A percentile compares a stretch with the other conserved stretches of the same genome.
phyloP scores from a whole-genome alignment of 2,797 vertebrate genomes.

The Rhyacichthys aspro region DNA sequence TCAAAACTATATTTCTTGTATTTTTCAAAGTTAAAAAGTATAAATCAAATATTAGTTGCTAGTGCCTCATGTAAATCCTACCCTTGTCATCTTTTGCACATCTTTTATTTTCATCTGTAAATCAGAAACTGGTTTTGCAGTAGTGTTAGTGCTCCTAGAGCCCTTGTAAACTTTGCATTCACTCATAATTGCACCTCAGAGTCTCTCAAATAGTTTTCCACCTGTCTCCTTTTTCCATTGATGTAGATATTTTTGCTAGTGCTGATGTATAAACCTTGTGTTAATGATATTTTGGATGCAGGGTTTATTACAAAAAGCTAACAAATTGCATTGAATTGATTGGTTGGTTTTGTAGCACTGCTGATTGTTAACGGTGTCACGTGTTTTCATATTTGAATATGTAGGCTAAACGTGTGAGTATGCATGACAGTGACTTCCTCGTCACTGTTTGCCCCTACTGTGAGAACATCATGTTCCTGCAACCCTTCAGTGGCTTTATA shows the following conservation, averaged over 20 bases:
- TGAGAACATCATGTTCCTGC: slow-evolving; percentile 65
- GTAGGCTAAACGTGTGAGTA: slow-evolving; percentile 37
- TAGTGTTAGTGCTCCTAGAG: slow-evolving; percentile 25
- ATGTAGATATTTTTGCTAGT: slow-evolving; percentile 3
- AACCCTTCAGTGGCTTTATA: slow-evolving; percentile 55
- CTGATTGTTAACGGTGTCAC: slow-evolving; percentile 14
- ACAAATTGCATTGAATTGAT: neutral
- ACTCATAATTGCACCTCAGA: slow-evolving; percentile 44
- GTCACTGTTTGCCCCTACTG: slow-evolving; percentile 45
- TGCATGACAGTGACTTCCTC: slow-evolving; percentile 46
- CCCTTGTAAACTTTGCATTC: slow-evolving; percentile 31
- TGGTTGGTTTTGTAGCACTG: neutral
- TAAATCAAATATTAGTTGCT: no score
- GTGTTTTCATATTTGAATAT: slow-evolving; percentile 15
- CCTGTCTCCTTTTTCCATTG: slow-evolving; percentile 50
- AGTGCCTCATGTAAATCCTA: neutral
- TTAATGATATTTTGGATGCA: neutral
- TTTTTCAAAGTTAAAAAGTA: no score
- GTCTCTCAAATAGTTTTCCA: slow-evolving; percentile 35
- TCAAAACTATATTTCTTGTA: no score
- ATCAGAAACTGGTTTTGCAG: slow-evolving; percentile 42
- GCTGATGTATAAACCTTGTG: slow-evolving; percentile 2
- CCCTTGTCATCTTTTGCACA: slow-evolving; percentile 33
- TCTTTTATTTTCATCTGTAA: slow-evolving; percentile 32
- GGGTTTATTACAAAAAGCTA: slow-evolving; percentile 11